These are phyloP conservation scores for Prorops nasuta DNA, from an alignment of 1,140 invertebrate genomes.

Conservation along the genomic window DNA sequence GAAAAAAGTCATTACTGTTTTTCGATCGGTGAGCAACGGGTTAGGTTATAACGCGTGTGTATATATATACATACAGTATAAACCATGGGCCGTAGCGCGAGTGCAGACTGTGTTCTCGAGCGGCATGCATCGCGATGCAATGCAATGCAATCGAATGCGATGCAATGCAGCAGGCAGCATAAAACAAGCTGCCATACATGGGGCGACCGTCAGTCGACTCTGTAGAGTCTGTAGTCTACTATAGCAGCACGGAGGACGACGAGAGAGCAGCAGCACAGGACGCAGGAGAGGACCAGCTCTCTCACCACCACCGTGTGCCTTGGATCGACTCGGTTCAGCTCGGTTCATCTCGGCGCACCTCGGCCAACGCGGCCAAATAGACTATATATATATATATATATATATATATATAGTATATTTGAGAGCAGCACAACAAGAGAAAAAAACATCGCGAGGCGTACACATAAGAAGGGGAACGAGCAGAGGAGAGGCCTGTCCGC, in stretches of 20 bases:
- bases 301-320: too few species aligned
- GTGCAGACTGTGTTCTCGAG: conserved; percentile 19
- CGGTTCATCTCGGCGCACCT: too few species aligned
- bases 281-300: not conserved
- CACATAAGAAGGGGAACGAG: too few species aligned
- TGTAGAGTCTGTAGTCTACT: not conserved
- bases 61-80: not conserved
- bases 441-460: too few species aligned
- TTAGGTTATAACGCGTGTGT: too few species aligned
- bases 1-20: too few species aligned
- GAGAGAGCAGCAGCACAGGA: not conserved
- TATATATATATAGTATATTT: too few species aligned
- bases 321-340: too few species aligned
- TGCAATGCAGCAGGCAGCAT: conserved; percentile 46
- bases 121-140: conserved; percentile 31
- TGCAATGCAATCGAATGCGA: conserved; percentile 41
- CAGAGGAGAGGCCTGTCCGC: too few species aligned
- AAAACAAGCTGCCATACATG: conserved; percentile 58
- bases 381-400: too few species aligned
- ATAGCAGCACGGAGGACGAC: not conserved
- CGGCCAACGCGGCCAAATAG: too few species aligned
- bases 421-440: too few species aligned
- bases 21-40: conserved; percentile 37
- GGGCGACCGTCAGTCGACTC: conserved; percentile 50
- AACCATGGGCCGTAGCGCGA: conserved; percentile 1